Conservation (phyloP, 2,888 invertebrate genomes). For the Amphipoea lucens region DNA sequence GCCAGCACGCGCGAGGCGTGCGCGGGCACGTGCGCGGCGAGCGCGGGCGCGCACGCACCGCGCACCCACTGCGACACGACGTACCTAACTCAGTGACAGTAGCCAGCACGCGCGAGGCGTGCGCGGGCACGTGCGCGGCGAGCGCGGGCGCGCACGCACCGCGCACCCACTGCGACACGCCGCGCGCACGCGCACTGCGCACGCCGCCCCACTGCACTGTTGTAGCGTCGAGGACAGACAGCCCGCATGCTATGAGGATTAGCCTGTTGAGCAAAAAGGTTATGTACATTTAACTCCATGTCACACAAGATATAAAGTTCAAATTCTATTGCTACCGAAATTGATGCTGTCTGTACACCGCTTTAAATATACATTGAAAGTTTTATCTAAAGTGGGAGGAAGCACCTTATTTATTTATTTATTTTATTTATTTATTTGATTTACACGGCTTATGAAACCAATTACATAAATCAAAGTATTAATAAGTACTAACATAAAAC, state of each 20-base stretch:
- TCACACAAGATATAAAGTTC: not conserved
- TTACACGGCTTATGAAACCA: too few species aligned
- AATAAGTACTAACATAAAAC: too few species aligned
- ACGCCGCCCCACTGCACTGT: not conserved
- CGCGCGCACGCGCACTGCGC: constrained; percentile 68
- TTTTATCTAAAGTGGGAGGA: not conserved
- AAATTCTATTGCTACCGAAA: not conserved
- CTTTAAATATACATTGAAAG: not conserved
- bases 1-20: too few species aligned
- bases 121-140: constrained; percentile 67
- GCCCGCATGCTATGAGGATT: constrained; percentile 74
- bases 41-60: too few species aligned
- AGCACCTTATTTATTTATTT: too few species aligned
- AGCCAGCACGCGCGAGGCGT: constrained; percentile 64
- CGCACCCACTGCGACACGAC: not conserved
- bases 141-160: constrained; percentile 73
- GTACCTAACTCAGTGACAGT: constrained; percentile 71
- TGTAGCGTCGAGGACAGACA: constrained; percentile 40
- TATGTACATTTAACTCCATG: not conserved
- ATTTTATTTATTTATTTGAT: too few species aligned
- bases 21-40: too few species aligned
- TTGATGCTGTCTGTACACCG: not conserved
- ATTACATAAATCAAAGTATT: too few species aligned
- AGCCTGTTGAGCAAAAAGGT: constrained; percentile 65
- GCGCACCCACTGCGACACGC: constrained; percentile 76